Evolutionary conservation across 1,140 invertebrate genomes (phyloP), one percentile per base, ranked within the genome.

Genomic region (Monochamus saltuarius): DNA sequence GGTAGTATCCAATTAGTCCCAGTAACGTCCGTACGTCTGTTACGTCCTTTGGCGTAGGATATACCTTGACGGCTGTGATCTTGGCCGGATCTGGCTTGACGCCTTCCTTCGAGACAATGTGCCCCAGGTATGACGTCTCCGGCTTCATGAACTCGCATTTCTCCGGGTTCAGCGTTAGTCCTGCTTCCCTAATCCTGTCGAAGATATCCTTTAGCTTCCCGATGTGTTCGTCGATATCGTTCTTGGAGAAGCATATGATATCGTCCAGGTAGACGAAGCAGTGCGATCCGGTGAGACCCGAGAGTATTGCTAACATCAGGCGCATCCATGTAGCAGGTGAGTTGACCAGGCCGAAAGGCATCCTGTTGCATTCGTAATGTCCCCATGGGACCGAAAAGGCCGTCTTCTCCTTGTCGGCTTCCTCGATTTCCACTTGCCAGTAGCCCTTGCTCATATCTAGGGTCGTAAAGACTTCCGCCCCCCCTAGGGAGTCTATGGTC

Each of bases 401-500:
- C 42, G 79, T 82, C 64, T 81, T 82, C 0, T 70, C 38, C 53
- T 54, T 69, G 64, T 78, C 73, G 7, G 64, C 14, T 47, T 56
- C 42, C 2, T 73, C 67, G 0, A 83, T 56, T 37, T 68, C 57
- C 9, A 83, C 69, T 63, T 84, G 80, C 67, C 71, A 78, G 61
- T 77, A 83, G 0, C 80, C 80, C 43, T 63, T 69, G 0, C 60
- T 58, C 11, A 80, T 43, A 68, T 82, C 78, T 2, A 82, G 50
- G 0, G 71, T 67, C 0, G 71, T 66, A 56, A 82, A 81, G 42
- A 68, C 73, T 37, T 62, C 62, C 4, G 72, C 60, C 1, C 68
- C 68, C 11, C 65, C 67, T 36, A 82, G 43, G 9, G 59, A 57
- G 54, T 77, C 72, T 8, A 84, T 61, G 14, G 69, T 75, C 10